These are phyloP conservation scores for Synanceia verrucosa DNA, from an alignment of 2,797 vertebrate genomes.

Conservation along the genomic window DNA sequence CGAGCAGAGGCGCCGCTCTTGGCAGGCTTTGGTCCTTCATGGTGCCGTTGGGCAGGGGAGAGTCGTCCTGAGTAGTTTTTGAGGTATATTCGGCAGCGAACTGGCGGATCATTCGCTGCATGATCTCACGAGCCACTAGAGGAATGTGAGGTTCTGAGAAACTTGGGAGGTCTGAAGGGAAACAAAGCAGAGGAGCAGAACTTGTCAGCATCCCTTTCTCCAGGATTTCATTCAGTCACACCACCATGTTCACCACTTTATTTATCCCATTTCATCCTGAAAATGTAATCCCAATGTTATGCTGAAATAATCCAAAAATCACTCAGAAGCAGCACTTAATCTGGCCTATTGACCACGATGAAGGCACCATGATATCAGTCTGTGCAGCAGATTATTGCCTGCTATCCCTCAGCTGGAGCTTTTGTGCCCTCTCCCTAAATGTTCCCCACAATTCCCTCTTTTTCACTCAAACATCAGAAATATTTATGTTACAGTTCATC, in stretches of 20 bases:
- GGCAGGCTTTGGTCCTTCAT: conserved; percentile 99
- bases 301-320: conserved; percentile 68
- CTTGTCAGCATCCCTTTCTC: conserved; percentile 31
- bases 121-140: conserved; percentile 99
- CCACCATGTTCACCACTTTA: conserved; percentile 1
- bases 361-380: conserved; percentile 34
- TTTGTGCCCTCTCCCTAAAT: not conserved
- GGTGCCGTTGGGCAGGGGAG: conserved; percentile 92
- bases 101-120: conserved; percentile 99
- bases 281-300: conserved; percentile 61
- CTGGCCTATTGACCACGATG: conserved; percentile 30
- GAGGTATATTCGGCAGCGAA: conserved; percentile 99
- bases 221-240: conserved; percentile 31
- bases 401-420: not conserved
- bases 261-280: conserved; percentile 54
- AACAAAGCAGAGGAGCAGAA: conserved; percentile 25
- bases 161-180: conserved; percentile 90
- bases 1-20: conserved; percentile 91
- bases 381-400: conserved; percentile 25
- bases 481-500: not conserved
- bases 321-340: conserved; percentile 45
- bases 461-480: not conserved
- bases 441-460: not conserved
- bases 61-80: conserved; percentile 99
- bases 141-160: conserved; percentile 97